phyloP scores from a whole-genome alignment of 2,113 vertebrate species.

The Myrmecophaga tridactyla region DNA sequence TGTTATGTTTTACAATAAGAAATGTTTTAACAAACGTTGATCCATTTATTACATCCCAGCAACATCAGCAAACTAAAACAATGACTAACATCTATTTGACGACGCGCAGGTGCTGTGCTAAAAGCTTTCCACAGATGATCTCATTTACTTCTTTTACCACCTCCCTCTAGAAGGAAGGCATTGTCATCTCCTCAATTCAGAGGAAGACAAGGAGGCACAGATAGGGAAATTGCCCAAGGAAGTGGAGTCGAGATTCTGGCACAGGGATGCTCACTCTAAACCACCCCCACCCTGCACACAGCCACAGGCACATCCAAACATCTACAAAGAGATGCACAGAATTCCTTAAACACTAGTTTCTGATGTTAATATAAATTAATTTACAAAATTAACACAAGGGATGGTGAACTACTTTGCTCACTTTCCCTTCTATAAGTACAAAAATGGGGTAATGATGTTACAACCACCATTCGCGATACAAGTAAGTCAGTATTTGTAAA shows the following conservation, averaged over 20 bases:
- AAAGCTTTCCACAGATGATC: neutral
- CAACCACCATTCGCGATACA: neutral
- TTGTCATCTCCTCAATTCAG: neutral
- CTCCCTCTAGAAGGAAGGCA: neutral
- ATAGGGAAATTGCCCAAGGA: neutral
- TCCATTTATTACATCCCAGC: no score
- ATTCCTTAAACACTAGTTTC: no score
- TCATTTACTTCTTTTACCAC: neutral
- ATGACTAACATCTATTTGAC: neutral
- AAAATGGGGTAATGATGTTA: neutral
- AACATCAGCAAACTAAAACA: no score
- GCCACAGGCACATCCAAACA: neutral
- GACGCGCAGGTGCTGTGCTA: neutral
- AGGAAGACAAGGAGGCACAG: neutral
- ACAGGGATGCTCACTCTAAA: neutral
- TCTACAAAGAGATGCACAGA: no score
- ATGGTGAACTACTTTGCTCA: neutral
- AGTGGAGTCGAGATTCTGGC: neutral
- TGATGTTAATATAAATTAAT: neutral
- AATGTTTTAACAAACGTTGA: no score
- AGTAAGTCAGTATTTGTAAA: neutral
- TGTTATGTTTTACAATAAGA: no score
- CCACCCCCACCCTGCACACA: accelerated
- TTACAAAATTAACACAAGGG: neutral
- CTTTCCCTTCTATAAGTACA: neutral